Evolutionary conservation across 2,113 vertebrate genomes (phyloP), one percentile per base, ranked within the genome.

Genomic region (Cochlearius cochlearius): DNA sequence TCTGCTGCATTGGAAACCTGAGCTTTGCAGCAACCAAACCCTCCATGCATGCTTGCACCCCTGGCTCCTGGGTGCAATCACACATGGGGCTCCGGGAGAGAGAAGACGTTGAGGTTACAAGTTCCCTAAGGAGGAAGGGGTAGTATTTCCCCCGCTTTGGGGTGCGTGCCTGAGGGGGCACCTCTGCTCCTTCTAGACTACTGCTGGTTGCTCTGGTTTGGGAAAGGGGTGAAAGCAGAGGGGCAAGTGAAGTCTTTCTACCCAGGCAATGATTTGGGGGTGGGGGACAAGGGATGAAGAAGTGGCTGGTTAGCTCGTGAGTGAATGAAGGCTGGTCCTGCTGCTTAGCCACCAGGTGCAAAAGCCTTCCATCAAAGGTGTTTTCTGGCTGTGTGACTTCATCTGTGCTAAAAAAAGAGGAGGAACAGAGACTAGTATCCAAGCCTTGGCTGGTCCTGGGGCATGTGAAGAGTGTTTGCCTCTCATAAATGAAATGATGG

Each of bases 31-130:
- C n/a, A 32, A 3, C 38, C 52, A 75, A 39, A 66, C 8, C 49
- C 19, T 85, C 25, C 63, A 11, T 2, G 3, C 0, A 0, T 4
- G 10, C 27, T 52, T 39, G 30, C 17, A 18, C 7, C 59, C 23
- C 45, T 32, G 73, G 55, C 18, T 69, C 1, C 43, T 2, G 18
- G 9, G 32, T 49, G 27, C 14, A 32, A 18, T 16, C 1, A 2
- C 15, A 43, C 20, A 34, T 2, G 22, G 69, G 63, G 9, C 25
- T 30, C 21, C 15, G 25, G 12, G 39, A 53, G 12, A 45, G 17
- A 52, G 30, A 47, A 39, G 27, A 49, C 0, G 0, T 30, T 58
- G 43, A 63, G 32, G 14, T 27, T 32, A 12, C 4, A 27, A 67
- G 11, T 32, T 74, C 47, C 22, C 3, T 6, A 29, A 58, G 16